These are phyloP conservation scores for Trichonephila clavata DNA, from an alignment of 1,140 invertebrate genomes.

Conservation along the genomic window DNA sequence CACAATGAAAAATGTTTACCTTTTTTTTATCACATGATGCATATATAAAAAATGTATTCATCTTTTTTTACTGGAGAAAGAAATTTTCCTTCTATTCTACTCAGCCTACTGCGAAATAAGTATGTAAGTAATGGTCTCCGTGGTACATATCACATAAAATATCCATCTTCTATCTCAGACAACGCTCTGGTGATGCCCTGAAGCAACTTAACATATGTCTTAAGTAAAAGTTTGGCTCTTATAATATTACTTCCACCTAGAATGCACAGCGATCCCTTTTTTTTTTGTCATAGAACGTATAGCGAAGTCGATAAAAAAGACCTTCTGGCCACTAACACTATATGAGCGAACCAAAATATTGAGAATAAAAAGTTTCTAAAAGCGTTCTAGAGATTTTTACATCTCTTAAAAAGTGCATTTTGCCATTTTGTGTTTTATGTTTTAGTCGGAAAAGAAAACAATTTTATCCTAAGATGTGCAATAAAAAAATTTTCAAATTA, in stretches of 20 bases:
- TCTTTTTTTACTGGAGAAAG: too few species aligned
- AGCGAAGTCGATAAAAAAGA: slow-evolving; percentile 32
- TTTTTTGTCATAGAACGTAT: background rate
- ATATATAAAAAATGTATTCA: too few species aligned
- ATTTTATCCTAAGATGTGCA: too few species aligned
- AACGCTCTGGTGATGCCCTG: background rate
- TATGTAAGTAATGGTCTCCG: background rate
- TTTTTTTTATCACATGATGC: too few species aligned
- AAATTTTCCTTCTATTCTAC: too few species aligned
- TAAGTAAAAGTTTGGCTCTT: slow-evolving; percentile 49
- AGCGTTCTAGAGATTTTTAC: background rate
- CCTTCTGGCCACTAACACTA: background rate
- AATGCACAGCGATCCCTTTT: too few species aligned
- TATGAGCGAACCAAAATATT: background rate
- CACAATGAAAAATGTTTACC: too few species aligned
- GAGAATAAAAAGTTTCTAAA: too few species aligned
- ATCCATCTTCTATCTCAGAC: background rate
- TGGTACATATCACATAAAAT: slow-evolving; percentile 37
- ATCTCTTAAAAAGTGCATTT: background rate
- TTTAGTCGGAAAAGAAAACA: too few species aligned
- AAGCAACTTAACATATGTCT: slow-evolving; percentile 31
- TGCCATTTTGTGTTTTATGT: background rate
- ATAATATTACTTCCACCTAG: slow-evolving; percentile 33
- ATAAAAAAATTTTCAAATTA: too few species aligned
- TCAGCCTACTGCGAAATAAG: too few species aligned